phyloP scores from a whole-genome alignment of 2,888 invertebrate genomes.

The Dugesia japonica region DNA sequence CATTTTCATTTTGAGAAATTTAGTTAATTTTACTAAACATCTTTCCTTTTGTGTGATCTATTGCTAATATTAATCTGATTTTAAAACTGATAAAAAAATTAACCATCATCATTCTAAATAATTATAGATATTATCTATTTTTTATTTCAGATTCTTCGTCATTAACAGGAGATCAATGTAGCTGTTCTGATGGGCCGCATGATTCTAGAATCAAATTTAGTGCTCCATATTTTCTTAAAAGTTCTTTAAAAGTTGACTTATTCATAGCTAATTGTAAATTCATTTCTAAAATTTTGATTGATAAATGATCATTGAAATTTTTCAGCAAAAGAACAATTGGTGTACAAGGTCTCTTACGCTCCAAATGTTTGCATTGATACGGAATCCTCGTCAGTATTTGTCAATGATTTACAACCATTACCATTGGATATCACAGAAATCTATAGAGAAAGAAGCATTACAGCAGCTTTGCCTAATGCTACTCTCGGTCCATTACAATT shows the following conservation, averaged over 20 bases:
- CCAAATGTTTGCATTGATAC: constrained; percentile 4
- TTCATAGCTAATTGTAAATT: neutral
- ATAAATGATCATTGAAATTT: neutral
- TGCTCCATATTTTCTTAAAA: neutral
- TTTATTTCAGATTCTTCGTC: neutral
- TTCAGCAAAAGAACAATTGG: neutral
- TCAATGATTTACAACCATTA: neutral
- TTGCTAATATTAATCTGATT: too few species aligned
- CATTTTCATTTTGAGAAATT: too few species aligned
- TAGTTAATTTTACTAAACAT: too few species aligned
- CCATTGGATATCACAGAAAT: neutral
- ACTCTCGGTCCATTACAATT: neutral
- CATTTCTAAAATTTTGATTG: neutral
- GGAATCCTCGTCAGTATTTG: neutral
- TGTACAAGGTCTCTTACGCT: neutral
- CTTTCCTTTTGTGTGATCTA: too few species aligned
- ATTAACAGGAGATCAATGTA: neutral
- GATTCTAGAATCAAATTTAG: neutral
- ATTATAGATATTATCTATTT: neutral
- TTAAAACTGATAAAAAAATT: too few species aligned
- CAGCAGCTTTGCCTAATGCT: neutral
- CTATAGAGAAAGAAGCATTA: neutral
- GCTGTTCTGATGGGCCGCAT: neutral
- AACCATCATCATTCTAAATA: too few species aligned
- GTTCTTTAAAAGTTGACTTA: neutral